These are phyloP conservation scores for Drosophila bunnanda DNA, from an alignment of 2,888 invertebrate species.

Conservation along the genomic window DNA sequence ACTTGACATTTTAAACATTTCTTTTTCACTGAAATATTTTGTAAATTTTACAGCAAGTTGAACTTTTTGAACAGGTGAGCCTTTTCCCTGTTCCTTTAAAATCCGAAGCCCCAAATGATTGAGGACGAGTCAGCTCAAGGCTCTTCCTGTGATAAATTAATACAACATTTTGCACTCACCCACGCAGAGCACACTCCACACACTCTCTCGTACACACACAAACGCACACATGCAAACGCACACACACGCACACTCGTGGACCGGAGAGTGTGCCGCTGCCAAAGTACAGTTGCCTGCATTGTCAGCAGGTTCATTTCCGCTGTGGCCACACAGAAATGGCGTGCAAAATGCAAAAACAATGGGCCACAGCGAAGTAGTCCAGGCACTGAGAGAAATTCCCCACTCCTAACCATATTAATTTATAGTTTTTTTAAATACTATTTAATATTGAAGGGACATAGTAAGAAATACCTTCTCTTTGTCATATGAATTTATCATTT, in stretches of 20 bases:
- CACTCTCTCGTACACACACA: background rate
- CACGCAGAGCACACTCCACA: constrained; percentile 4
- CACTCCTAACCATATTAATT: no score
- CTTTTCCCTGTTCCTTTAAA: constrained; percentile 9
- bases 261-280: constrained; percentile 6
- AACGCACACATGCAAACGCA: no score
- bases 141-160: constrained; percentile 31
- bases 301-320: constrained; percentile 47
- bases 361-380: constrained; percentile 4
- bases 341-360: constrained; percentile 38
- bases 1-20: no score
- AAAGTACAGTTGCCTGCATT: constrained; percentile 29
- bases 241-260: constrained; percentile 5
- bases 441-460: background rate
- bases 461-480: no score
- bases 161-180: constrained; percentile 39
- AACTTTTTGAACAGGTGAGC: background rate
- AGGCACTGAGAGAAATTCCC: background rate
- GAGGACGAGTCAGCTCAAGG: constrained; percentile 31
- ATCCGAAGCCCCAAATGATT: constrained; percentile 14
- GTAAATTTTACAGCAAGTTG: background rate
- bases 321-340: constrained; percentile 43
- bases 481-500: no score
- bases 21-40: background rate
- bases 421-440: background rate